Evolutionary conservation across 2,113 vertebrate genomes (phyloP).

Genomic region (Clarias gariepinus): DNA sequence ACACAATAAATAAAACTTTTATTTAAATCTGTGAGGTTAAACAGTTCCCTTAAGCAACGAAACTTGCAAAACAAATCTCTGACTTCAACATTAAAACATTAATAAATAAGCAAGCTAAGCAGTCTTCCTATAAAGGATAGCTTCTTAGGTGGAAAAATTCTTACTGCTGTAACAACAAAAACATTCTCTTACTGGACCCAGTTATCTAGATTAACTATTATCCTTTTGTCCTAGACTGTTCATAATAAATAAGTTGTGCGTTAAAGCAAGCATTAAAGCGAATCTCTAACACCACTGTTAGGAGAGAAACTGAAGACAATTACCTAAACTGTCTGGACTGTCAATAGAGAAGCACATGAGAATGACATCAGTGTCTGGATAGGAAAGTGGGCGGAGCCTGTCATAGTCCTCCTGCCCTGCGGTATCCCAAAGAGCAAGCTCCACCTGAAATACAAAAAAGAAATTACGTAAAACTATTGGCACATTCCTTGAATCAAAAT

Average conservation of each 20-base stretch:
- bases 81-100: not conserved
- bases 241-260: not conserved
- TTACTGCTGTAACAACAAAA: not conserved
- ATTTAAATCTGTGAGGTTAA: not conserved
- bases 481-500: not conserved
- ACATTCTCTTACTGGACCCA: not conserved
- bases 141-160: too few relatives aligned
- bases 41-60: not conserved
- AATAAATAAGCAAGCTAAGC: not conserved
- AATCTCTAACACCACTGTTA: not conserved
- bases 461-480: not conserved
- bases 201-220: not conserved
- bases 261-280: not conserved
- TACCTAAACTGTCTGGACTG: conserved; percentile 90
- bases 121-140: not conserved
- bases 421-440: conserved; percentile 80
- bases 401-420: conserved; percentile 82
- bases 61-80: not conserved
- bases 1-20: not conserved
- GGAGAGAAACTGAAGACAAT: conserved; percentile 26
- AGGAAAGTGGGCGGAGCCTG: conserved; percentile 78
- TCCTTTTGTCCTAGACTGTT: not conserved
- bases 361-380: conserved; percentile 81
- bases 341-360: conserved; percentile 83
- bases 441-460: conserved; percentile 65